These are phyloP conservation scores for Radopholus similis DNA, from an alignment of 1,140 invertebrate genomes.

Conservation along the genomic window DNA sequence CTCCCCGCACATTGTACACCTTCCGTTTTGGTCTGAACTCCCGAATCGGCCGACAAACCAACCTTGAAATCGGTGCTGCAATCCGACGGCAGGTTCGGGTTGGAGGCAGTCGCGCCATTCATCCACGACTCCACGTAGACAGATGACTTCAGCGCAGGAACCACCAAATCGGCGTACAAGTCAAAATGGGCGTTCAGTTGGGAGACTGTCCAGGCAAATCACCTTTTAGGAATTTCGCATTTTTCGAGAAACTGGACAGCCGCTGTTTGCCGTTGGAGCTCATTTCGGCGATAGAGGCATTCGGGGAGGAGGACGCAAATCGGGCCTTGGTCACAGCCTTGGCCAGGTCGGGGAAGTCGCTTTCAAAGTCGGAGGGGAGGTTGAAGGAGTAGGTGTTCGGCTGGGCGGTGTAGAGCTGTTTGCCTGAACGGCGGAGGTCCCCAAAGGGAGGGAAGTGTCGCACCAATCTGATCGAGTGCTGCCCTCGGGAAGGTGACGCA, in stretches of 20 bases:
- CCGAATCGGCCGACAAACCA: slow-evolving; percentile 57
- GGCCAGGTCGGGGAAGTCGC: slow-evolving; percentile 26
- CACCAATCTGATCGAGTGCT: slow-evolving; percentile 71
- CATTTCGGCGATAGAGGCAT: slow-evolving; percentile 18
- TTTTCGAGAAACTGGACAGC: slow-evolving; percentile 32
- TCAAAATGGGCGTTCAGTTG: slow-evolving; percentile 64
- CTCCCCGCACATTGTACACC: background rate
- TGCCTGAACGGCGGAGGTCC: too few relatives aligned
- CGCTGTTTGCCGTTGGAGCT: slow-evolving; percentile 12
- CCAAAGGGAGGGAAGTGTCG: too few relatives aligned
- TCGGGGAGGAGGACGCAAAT: too few relatives aligned
- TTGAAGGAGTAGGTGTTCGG: slow-evolving; percentile 18
- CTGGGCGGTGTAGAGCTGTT: background rate
- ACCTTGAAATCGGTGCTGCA: too few relatives aligned
- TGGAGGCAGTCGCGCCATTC: too few relatives aligned
- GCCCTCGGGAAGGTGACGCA: slow-evolving; percentile 72
- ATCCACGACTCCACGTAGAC: slow-evolving; percentile 81
- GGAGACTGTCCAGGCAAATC: background rate
- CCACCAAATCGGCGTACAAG: slow-evolving; percentile 77
- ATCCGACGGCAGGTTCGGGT: too few relatives aligned
- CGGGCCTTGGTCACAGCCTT: too few relatives aligned
- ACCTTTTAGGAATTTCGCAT: slow-evolving; percentile 36
- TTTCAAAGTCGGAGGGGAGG: slow-evolving; percentile 13
- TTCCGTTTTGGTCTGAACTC: slow-evolving; percentile 37
- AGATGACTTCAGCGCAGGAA: slow-evolving; percentile 69